Conservation (phyloP, 2,888 invertebrate genomes). For the Aporophyla nigra region DNA sequence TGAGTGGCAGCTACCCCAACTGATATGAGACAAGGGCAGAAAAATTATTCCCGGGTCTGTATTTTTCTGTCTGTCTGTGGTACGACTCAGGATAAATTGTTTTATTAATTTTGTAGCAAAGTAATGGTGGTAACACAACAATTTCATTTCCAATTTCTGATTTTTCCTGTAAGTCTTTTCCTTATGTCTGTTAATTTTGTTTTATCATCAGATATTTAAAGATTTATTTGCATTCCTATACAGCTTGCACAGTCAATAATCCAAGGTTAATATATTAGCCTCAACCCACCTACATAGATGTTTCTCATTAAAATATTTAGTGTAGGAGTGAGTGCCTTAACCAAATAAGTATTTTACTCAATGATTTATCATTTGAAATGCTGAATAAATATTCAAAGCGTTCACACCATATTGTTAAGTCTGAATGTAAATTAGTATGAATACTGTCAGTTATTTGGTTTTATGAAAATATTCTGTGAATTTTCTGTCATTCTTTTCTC, state of each 20-base stretch:
- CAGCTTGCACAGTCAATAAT: constrained; percentile 2
- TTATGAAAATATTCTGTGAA: constrained; percentile 5
- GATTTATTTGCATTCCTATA: not conserved
- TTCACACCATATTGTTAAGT: constrained; percentile 34
- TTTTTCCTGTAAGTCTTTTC: constrained; percentile 5
- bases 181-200: constrained; percentile 9
- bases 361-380: constrained; percentile 48
- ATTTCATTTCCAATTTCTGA: not conserved
- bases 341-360: constrained; percentile 55
- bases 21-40: not conserved
- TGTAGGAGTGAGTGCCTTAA: constrained; percentile 65
- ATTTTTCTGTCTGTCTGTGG: too few relatives aligned
- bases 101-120: not conserved
- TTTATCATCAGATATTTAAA: constrained; percentile 16
- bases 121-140: not conserved
- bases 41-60: not conserved
- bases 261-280: constrained; percentile 44
- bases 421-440: constrained; percentile 26
- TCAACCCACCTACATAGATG: constrained; percentile 35
- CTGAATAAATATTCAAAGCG: constrained; percentile 36
- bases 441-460: constrained; percentile 15
- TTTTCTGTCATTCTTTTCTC: not conserved
- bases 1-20: accelerated
- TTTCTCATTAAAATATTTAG: constrained; percentile 51
- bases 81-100: not conserved